Conservation (phyloP, 2,113 vertebrate species). For the Vanacampus margaritifer region DNA sequence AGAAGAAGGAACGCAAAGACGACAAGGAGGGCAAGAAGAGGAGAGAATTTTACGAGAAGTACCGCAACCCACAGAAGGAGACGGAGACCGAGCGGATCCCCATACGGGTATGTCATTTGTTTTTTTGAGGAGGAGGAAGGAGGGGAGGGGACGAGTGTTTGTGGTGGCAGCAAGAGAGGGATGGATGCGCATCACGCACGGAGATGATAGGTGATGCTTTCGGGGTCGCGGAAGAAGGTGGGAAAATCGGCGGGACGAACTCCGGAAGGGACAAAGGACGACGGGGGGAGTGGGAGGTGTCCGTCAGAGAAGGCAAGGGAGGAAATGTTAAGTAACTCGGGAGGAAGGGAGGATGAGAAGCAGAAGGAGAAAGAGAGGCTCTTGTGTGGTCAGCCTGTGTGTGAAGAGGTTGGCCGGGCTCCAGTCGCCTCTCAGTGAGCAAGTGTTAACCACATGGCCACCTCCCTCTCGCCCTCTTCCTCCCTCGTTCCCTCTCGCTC, state of each 20-base stretch:
- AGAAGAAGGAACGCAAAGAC: slow-evolving; percentile 92
- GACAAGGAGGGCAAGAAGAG: slow-evolving; percentile 88
- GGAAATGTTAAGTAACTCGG: slow-evolving; percentile 63
- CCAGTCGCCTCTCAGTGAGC: slow-evolving; percentile 73
- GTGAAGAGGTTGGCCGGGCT: slow-evolving; percentile 69
- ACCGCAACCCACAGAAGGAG: slow-evolving; percentile 95
- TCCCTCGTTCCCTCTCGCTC: slow-evolving; percentile 29
- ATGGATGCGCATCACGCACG: slow-evolving; percentile 47
- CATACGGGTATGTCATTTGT: slow-evolving; percentile 83
- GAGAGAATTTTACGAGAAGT: slow-evolving; percentile 93
- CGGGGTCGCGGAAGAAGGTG: slow-evolving; percentile 44
- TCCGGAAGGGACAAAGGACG: slow-evolving; percentile 37
- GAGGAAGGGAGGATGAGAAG: slow-evolving; percentile 65
- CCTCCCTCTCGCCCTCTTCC: slow-evolving; percentile 55
- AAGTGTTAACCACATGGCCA: slow-evolving; percentile 74
- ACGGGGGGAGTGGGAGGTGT: slow-evolving; percentile 30
- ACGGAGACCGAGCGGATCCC: slow-evolving; percentile 86
- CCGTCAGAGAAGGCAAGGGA: slow-evolving; percentile 56
- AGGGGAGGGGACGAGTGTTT: slow-evolving; percentile 26
- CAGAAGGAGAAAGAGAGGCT: slow-evolving; percentile 69
- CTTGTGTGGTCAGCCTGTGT: slow-evolving; percentile 72
- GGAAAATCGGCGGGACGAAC: slow-evolving; percentile 44
- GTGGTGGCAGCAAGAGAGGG: slow-evolving; percentile 38
- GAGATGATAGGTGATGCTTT: slow-evolving; percentile 36
- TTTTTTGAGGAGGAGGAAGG: slow-evolving; percentile 14